Evolutionary conservation across 2,888 invertebrate species (phyloP).

Genomic region (Apamea anceps): DNA sequence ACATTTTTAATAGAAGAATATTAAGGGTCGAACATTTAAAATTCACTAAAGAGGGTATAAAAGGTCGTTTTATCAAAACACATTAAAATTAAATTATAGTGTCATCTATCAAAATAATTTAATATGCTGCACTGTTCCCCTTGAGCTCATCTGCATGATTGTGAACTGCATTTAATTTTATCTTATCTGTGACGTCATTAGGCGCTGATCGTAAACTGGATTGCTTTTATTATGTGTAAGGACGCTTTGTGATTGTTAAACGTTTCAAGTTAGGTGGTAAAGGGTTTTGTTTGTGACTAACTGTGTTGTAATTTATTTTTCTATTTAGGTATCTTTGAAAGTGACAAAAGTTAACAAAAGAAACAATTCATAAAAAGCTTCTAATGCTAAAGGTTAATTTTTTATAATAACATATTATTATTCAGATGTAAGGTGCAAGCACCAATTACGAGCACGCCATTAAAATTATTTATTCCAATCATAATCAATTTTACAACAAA

Average conservation of each 20-base stretch:
- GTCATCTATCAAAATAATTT: constrained; percentile 88
- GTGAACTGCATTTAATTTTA: constrained; percentile 84
- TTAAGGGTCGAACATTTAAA: constrained; percentile 71
- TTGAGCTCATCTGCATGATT: constrained; percentile 79
- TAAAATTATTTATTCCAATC: constrained; percentile 24
- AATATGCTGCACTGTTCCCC: constrained; percentile 78
- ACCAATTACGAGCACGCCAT: constrained; percentile 18
- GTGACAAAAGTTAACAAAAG: background rate
- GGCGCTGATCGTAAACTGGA: constrained; percentile 66
- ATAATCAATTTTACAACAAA: constrained; percentile 28
- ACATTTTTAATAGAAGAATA: constrained; percentile 66
- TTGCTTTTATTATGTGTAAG: constrained; percentile 69
- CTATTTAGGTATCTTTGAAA: too few species aligned
- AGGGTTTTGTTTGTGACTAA: background rate
- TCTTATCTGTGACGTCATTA: constrained; percentile 85
- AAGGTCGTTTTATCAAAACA: constrained; percentile 86
- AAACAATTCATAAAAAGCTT: background rate
- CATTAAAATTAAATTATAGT: constrained; percentile 88
- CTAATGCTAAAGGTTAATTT: background rate
- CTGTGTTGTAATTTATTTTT: background rate
- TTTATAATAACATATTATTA: constrained; percentile 14
- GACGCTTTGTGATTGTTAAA: constrained; percentile 22
- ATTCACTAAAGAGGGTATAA: constrained; percentile 69
- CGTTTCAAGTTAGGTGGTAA: background rate
- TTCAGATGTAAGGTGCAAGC: constrained; percentile 13